Base-by-base conservation (phyloP, 1,140 invertebrate species). In the Lordiphosa mommai region DNA sequence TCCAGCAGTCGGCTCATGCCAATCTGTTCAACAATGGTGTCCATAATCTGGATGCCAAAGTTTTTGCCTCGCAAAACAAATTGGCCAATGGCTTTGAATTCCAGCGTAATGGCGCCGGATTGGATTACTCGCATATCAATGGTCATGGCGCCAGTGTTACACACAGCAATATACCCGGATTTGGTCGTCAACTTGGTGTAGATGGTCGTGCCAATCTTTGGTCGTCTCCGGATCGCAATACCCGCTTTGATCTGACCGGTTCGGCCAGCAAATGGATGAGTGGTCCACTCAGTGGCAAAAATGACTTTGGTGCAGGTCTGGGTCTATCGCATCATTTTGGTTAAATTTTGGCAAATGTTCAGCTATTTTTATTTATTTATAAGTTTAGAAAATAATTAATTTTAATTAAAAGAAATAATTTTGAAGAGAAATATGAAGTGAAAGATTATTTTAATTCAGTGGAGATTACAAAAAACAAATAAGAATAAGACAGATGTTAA, bases 131-230 rank as follows among this genome's bases (percentile, higher is more conserved):
- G 0, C 74, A 87, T 36, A 44, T 53, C 23, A 82, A 87, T 32
- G 85, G 85, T 8, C 85, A 87, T 10, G 71, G 73, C n/a, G 85
- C 84, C 7, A 80, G 77, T 37, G 9, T 87, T 12, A 87, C 73
- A 2, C 74, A 87, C 48, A 77, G 74, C 52, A 87, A 77, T 10
- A 73, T 87, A 44, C 85, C 85, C n/a, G 80, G 80, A 8, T 29
- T 87, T 4, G 85, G 85, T 4, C 51, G 70, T 43, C 85, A 87
- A 12, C 36, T 87, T 32, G 85, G 76, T 4, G 44, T 76, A 27
- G 68, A 69, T 13, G 68, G 34, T 1, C 68, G 76, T 1, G 85
- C 74, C 10, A 87, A 87, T 44, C 51, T 87, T 0, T 87, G 85
- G 85, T 77, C 73, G 2, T 87, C 84, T 0, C 59, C 57, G 9